These are phyloP conservation scores for Itoplectis maculator DNA, from an alignment of 2,888 invertebrate species.

Conservation along the genomic window DNA sequence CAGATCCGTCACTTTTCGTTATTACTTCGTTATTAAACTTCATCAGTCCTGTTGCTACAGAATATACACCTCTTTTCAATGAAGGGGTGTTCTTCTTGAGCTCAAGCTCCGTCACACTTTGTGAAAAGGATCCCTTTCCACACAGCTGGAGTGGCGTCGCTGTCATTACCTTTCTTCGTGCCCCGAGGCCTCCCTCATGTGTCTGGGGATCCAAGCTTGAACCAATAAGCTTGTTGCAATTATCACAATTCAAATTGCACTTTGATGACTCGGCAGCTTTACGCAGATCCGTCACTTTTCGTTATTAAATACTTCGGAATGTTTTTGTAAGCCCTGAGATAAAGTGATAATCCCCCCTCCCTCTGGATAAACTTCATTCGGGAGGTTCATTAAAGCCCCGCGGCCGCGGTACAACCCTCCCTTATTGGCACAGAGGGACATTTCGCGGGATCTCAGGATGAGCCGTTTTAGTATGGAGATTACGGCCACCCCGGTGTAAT, in stretches of 20 bases:
- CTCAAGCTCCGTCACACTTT: conserved; percentile 25
- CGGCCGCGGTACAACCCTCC: too few species aligned
- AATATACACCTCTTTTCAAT: conserved; percentile 18
- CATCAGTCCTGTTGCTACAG: too few species aligned
- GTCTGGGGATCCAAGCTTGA: background rate
- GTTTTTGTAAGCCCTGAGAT: too few species aligned
- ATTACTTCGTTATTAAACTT: too few species aligned
- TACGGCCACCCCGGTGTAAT: too few species aligned
- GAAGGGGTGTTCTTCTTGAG: conserved; percentile 38
- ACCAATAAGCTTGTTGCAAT: background rate
- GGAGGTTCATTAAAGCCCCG: too few species aligned
- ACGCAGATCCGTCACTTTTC: background rate
- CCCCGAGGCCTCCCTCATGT: background rate
- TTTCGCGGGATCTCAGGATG: too few species aligned
- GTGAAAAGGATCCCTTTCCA: conserved; percentile 2
- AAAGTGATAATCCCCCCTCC: too few species aligned
- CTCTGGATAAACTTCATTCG: too few species aligned
- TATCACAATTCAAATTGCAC: background rate
- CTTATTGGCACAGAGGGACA: too few species aligned
- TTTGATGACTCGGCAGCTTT: background rate
- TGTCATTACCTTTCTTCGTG: background rate
- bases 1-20: background rate
- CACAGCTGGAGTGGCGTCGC: background rate
- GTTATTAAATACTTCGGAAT: background rate
- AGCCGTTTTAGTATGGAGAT: too few species aligned